Percentiles rank a stretch among this genome's conserved stretches.
These are phyloP conservation scores for Leptinotarsa haldemani DNA, from an alignment of 2,888 invertebrate species.

Conservation along the genomic window DNA sequence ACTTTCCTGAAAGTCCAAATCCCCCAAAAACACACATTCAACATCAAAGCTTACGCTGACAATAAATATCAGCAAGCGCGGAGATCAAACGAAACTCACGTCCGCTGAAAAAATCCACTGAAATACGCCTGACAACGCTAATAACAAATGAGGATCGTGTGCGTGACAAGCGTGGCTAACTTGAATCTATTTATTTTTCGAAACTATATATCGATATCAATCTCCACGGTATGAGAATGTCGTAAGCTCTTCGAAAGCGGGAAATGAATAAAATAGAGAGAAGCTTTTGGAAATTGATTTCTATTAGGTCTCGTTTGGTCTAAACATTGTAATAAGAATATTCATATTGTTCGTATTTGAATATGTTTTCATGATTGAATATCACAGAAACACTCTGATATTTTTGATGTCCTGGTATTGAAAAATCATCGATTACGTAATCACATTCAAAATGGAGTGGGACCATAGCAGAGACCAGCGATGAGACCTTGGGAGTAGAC, in stretches of 20 bases:
- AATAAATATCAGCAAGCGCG: conserved; percentile 25
- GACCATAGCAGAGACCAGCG: no score
- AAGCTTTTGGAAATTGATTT: not conserved
- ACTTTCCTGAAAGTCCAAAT: not conserved
- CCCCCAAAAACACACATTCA: not conserved
- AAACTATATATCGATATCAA: conserved; percentile 15
- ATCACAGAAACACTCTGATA: no score
- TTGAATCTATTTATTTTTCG: conserved; percentile 19
- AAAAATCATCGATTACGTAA: no score
- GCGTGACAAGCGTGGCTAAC: conserved; percentile 29
- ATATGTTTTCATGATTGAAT: no score
- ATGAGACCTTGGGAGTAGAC: no score
- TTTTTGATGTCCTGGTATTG: no score
- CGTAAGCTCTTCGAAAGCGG: not conserved
- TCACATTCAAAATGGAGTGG: no score
- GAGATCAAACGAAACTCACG: conserved; percentile 33
- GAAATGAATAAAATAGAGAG: not conserved
- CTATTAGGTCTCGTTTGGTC: no score
- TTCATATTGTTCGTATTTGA: no score
- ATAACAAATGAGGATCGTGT: conserved; percentile 34
- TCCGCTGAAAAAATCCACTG: conserved; percentile 27
- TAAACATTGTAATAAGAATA: no score
- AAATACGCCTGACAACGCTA: conserved; percentile 28
- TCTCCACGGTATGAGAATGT: conserved; percentile 9
- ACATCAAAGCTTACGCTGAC: conserved; percentile 23